Evolutionary conservation across 2,113 vertebrate species (phyloP).

Genomic region (Motacilla alba): DNA sequence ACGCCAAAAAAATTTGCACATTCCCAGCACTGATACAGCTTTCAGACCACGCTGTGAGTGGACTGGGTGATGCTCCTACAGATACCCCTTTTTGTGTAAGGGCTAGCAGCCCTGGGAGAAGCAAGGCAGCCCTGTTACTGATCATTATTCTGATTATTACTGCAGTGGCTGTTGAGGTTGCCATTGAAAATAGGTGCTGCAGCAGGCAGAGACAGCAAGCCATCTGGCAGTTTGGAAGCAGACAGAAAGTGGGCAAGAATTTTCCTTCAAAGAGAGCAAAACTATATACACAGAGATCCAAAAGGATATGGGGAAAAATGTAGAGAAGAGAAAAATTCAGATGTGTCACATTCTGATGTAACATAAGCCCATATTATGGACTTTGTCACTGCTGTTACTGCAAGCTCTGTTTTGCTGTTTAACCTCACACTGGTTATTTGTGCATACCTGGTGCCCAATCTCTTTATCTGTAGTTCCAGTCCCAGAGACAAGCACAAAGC

Average conservation of each 20-base stretch:
- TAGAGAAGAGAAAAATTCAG: neutral
- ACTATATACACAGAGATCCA: rapidly evolving
- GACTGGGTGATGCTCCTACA: neutral
- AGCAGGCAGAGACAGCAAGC: neutral
- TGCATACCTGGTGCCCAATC: neutral
- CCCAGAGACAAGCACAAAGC: neutral
- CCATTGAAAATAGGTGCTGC: neutral
- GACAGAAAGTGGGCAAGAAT: neutral
- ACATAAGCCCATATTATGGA: neutral
- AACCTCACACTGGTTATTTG: neutral
- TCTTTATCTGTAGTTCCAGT: neutral
- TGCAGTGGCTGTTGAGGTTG: neutral
- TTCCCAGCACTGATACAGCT: neutral
- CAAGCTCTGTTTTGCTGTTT: neutral
- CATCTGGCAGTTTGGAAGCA: neutral
- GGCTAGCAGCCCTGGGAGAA: neutral
- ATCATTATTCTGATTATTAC: neutral
- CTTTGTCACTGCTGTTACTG: neutral
- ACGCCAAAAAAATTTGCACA: neutral
- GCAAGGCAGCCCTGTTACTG: neutral
- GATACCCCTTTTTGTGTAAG: neutral
- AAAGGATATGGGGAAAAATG: neutral
- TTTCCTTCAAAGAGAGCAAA: neutral
- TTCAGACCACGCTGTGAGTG: neutral
- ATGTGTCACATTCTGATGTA: neutral